phyloP scores from a whole-genome alignment of 92 coral and sea anemone genomes.

The Phenganax subtilis region DNA sequence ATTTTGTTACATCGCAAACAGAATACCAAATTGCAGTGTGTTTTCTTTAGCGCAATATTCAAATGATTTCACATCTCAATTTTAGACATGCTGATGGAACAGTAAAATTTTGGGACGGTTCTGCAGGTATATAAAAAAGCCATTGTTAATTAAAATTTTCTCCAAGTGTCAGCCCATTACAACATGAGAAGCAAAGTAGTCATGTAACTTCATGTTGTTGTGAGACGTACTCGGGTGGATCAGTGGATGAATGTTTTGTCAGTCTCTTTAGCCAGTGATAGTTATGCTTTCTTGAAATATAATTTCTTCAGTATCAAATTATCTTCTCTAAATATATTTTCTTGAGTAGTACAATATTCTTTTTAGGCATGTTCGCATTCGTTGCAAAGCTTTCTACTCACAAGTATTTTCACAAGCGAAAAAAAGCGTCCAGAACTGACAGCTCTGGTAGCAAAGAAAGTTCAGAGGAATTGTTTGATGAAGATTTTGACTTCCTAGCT shows the following conservation, averaged over 20 bases:
- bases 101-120: slow-evolving; percentile 88
- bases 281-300: no score
- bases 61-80: not conserved
- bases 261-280: no score
- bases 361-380: slow-evolving; percentile 59
- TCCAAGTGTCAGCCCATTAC: not conserved
- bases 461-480: slow-evolving; percentile 43
- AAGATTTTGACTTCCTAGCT: slow-evolving; percentile 66
- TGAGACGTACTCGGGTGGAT: no score
- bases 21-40: not conserved
- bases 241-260: no score
- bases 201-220: no score
- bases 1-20: no score
- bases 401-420: slow-evolving; percentile 76
- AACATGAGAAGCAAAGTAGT: not conserved
- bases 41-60: no score
- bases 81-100: slow-evolving; percentile 92
- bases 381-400: slow-evolving; percentile 75
- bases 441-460: slow-evolving; percentile 59
- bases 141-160: not conserved
- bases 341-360: not conserved
- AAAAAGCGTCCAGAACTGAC: slow-evolving; percentile 47
- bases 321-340: not conserved
- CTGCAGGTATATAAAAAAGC: slow-evolving; percentile 56
- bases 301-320: not conserved